These are phyloP conservation scores for Mamestra brassicae DNA, from an alignment of 2,888 invertebrate species.

Conservation along the genomic window DNA sequence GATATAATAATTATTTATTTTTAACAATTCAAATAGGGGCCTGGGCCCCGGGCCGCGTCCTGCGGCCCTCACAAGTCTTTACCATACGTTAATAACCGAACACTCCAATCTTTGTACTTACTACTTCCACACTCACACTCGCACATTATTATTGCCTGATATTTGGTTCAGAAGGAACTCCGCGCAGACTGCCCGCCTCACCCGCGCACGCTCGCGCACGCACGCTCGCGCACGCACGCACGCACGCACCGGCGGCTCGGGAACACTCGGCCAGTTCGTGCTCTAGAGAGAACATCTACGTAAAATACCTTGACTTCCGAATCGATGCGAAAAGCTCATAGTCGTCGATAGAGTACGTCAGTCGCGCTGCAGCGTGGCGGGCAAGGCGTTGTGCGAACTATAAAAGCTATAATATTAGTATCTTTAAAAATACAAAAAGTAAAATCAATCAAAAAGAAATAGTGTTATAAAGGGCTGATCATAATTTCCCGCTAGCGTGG, in stretches of 20 bases:
- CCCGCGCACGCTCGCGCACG: slow-evolving; percentile 3
- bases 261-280: slow-evolving; percentile 1
- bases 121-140: slow-evolving; percentile 72
- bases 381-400: slow-evolving; percentile 71
- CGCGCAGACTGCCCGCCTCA: slow-evolving; percentile 62
- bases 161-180: slow-evolving; percentile 72
- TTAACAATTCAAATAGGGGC: slow-evolving; percentile 85
- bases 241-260: neutral
- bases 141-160: slow-evolving; percentile 76
- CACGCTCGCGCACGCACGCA: neutral
- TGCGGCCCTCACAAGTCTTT: slow-evolving; percentile 70
- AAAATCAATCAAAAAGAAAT: slow-evolving; percentile 72
- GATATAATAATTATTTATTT: slow-evolving; percentile 88
- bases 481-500: slow-evolving; percentile 54
- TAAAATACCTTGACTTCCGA: slow-evolving; percentile 63
- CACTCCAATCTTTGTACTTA: slow-evolving; percentile 78
- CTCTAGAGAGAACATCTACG: slow-evolving; percentile 39
- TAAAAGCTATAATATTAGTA: slow-evolving; percentile 67
- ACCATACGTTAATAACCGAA: slow-evolving; percentile 65
- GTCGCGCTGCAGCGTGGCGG: slow-evolving; percentile 35
- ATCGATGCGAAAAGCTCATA: slow-evolving; percentile 43
- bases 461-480: slow-evolving; percentile 67
- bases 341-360: slow-evolving; percentile 21
- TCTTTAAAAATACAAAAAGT: slow-evolving; percentile 68
- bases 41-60: slow-evolving; percentile 66